phyloP scores from a whole-genome alignment of 1,140 invertebrate species.

The Anadara kagoshimensis region DNA sequence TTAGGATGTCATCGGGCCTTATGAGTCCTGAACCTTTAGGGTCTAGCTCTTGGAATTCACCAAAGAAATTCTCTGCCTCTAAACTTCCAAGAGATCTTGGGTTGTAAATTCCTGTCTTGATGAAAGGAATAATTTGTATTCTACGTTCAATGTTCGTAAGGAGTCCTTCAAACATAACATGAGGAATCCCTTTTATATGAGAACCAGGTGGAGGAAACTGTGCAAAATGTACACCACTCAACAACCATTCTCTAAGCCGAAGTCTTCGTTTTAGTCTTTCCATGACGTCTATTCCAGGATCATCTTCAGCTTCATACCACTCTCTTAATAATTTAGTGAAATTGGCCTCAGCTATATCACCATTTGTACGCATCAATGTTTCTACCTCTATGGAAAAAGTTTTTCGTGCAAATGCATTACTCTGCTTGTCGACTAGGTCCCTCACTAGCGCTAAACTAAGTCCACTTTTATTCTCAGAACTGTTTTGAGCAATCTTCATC shows the following conservation, averaged over 20 bases:
- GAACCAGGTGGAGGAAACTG: background rate
- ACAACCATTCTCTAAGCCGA: background rate
- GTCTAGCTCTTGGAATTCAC: constrained; percentile 29
- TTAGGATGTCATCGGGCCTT: constrained; percentile 6
- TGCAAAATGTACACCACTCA: background rate
- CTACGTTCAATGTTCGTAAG: constrained; percentile 24
- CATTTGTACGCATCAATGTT: background rate
- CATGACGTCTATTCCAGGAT: background rate
- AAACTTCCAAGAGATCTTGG: constrained; percentile 3
- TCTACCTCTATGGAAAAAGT: constrained; percentile 8
- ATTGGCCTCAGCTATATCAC: background rate
- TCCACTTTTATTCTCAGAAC: constrained; percentile 20
- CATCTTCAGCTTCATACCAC: constrained; percentile 21
- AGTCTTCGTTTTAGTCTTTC: background rate
- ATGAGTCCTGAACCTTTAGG: constrained; percentile 17
- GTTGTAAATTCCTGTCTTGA: constrained; percentile 14
- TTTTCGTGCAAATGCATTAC: constrained; percentile 1
- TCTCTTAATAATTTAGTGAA: constrained; percentile 14
- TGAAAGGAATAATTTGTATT: constrained; percentile 14
- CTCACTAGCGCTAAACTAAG: constrained; percentile 11
- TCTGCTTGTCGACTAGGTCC: constrained; percentile 29
- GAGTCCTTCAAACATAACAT: constrained; percentile 3
- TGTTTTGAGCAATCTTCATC: constrained; percentile 13
- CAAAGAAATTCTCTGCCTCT: constrained; percentile 32
- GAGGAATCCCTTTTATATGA: constrained; percentile 7